Evolutionary conservation across 1,140 invertebrate genomes (phyloP).

Genomic region (Pseudomyrmex pallidus): DNA sequence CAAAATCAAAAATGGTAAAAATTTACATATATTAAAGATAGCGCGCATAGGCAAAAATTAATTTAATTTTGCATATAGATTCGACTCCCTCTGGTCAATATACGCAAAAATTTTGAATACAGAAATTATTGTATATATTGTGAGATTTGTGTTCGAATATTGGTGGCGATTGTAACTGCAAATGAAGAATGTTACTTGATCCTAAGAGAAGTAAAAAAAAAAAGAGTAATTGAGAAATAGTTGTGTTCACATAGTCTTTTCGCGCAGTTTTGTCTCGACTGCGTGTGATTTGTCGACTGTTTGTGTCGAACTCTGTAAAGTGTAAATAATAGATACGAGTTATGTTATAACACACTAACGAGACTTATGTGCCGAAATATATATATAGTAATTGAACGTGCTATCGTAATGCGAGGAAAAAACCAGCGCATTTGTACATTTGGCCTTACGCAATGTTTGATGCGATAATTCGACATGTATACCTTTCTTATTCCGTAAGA

Average conservation of each 20-base stretch:
- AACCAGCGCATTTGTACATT: conserved; percentile 20
- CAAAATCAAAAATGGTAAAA: too few relatives aligned
- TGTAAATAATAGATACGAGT: conserved; percentile 37
- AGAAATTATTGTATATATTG: neutral
- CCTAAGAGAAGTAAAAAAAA: neutral
- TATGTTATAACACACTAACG: conserved; percentile 17
- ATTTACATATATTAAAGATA: too few relatives aligned
- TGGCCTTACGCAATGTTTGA: conserved; percentile 30
- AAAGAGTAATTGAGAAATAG: neutral
- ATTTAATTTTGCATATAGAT: neutral
- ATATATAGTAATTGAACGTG: conserved; percentile 33
- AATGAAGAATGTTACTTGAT: conserved; percentile 22
- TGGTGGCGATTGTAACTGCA: neutral
- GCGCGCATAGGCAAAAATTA: too few relatives aligned
- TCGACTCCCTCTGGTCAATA: neutral
- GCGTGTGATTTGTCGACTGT: neutral
- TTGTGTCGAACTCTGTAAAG: conserved; percentile 33
- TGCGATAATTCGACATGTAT: conserved; percentile 68
- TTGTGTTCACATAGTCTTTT: conserved; percentile 38
- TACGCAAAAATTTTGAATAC: neutral
- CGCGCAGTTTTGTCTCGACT: conserved; percentile 13
- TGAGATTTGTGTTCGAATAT: neutral
- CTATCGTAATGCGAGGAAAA: conserved; percentile 52
- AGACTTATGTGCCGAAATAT: conserved; percentile 21
- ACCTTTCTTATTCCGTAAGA: conserved; percentile 68